Conservation (phyloP, 2,797 vertebrate species). For the Eremophila alpestris region DNA sequence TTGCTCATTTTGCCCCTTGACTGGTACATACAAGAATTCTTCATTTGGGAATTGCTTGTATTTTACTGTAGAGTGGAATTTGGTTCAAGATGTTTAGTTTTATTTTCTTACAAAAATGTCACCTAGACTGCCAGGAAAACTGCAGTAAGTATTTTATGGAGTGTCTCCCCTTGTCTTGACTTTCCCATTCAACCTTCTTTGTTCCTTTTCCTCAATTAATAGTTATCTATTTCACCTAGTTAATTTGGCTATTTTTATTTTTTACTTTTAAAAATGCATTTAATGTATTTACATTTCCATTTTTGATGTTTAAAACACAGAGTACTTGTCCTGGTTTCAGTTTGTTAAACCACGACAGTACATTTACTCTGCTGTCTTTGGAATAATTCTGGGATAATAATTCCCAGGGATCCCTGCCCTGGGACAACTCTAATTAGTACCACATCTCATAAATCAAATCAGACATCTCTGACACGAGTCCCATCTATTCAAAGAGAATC, state of each 20-base stretch:
- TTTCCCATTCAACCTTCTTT: neutral
- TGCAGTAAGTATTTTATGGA: slow-evolving; percentile 23
- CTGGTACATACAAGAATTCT: neutral
- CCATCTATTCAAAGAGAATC: neutral
- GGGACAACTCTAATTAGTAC: neutral
- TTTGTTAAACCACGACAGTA: neutral
- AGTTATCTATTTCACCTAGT: neutral
- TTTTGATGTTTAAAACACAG: neutral
- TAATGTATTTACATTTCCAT: neutral
- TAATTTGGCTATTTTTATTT: neutral
- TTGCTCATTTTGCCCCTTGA: neutral
- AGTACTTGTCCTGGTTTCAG: neutral
- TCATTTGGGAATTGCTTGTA: neutral
- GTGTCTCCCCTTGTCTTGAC: neutral
- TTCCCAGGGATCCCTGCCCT: neutral
- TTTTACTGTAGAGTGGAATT: neutral
- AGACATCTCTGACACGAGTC: neutral
- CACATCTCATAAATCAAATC: neutral
- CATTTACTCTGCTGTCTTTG: neutral
- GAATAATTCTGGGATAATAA: neutral
- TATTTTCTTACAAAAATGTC: slow-evolving; percentile 8
- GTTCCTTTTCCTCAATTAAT: neutral
- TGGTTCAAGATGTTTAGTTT: neutral
- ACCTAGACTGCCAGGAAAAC: neutral
- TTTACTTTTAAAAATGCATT: neutral